Conservation (phyloP, 2,113 vertebrate genomes). For the Poecile atricapillus region DNA sequence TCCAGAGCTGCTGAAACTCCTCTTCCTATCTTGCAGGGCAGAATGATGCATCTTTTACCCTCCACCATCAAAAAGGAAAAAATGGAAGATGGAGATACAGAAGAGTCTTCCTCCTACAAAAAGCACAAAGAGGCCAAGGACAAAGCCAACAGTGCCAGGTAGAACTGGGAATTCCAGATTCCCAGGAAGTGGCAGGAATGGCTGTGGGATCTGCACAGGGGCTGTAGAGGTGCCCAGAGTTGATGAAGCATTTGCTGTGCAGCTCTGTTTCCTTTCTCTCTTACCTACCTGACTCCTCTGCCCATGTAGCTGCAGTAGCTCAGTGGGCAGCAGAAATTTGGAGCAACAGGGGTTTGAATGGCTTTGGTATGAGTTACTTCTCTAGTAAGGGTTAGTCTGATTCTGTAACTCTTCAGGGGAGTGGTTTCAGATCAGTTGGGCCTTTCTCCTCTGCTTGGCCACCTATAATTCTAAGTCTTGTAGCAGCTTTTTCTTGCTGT, state of each 20-base stretch:
- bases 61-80: constrained; percentile 90
- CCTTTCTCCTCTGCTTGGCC: neutral
- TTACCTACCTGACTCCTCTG: neutral
- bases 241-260: neutral
- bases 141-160: constrained; percentile 91
- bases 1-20: neutral
- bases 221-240: neutral
- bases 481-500: neutral
- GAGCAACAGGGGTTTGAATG: neutral
- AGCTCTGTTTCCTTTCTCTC: neutral
- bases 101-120: constrained; percentile 85
- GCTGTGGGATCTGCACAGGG: neutral
- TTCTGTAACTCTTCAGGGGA: neutral
- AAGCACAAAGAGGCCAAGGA: constrained; percentile 86
- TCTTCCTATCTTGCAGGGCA: constrained; percentile 73
- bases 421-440: neutral
- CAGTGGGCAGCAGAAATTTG: neutral
- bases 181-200: neutral
- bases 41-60: constrained; percentile 90
- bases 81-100: constrained; percentile 21
- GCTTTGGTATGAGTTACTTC: neutral
- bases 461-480: neutral
- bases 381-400: neutral
- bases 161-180: neutral
- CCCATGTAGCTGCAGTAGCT: neutral